Conservation (phyloP, 2,888 invertebrate genomes). For the Oligia strigilis region DNA sequence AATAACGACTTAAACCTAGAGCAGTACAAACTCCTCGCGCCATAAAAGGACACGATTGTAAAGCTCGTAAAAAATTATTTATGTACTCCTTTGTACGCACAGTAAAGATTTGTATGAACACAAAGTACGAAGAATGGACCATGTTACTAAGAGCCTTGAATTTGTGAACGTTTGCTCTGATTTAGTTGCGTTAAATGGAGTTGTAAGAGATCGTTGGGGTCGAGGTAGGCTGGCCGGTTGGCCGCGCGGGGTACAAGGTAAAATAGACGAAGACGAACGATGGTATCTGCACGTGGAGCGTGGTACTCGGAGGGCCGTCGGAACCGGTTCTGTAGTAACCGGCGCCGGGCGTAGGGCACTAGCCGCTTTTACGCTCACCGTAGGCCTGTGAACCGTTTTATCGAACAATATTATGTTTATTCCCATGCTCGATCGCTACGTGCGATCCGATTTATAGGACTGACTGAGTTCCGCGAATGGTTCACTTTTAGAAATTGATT, state of each 20-base stretch:
- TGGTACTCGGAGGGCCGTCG: constrained; percentile 73
- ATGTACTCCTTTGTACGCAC: constrained; percentile 78
- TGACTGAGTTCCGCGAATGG: constrained; percentile 20
- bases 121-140: constrained; percentile 68
- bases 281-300: constrained; percentile 84
- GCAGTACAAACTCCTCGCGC: constrained; percentile 55
- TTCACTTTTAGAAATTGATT: constrained; percentile 1
- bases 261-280: constrained; percentile 88
- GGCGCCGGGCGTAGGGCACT: constrained; percentile 81
- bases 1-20: constrained; percentile 58
- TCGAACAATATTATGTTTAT: constrained; percentile 70
- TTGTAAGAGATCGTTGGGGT: constrained; percentile 66
- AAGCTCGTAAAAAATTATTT: constrained; percentile 81
- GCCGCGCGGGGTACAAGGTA: constrained; percentile 70
- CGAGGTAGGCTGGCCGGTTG: constrained; percentile 59
- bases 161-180: constrained; percentile 54
- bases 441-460: constrained; percentile 22
- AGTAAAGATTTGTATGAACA: constrained; percentile 70
- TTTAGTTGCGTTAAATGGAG: constrained; percentile 55
- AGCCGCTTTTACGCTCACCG: constrained; percentile 74
- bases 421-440: constrained; percentile 38
- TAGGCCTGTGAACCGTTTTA: constrained; percentile 73
- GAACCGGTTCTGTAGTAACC: constrained; percentile 86
- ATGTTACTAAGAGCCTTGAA: constrained; percentile 58
- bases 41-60: constrained; percentile 69